Base-by-base conservation (phyloP, 2,797 vertebrate species). In the Gobionotothen gibberifrons region DNA sequence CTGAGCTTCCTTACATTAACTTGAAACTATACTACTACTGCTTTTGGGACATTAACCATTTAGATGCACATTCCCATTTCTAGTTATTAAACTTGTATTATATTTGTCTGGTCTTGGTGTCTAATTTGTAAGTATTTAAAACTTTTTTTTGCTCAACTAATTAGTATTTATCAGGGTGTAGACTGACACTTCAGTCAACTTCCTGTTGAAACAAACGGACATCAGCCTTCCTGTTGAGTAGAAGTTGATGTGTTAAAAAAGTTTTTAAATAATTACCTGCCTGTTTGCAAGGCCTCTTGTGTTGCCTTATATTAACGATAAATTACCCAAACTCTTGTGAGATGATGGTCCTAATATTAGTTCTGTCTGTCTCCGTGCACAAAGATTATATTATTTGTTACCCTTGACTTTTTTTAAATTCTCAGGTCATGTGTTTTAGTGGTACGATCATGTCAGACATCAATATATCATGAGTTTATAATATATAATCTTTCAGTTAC, bases 391-490 rank as follows among this genome's bases (percentile, higher is more conserved):
- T n/a, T 52, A 32, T 47, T 16, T 42, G 26, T 42, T 51, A 22
- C 43, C 12, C 42, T 10, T 16, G 32, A 48, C 32, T 14, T 60
- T 29, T 16, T 36, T 19, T 5, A 53, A 16, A 56, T 54, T 60
- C 69, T 80, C 70, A 70, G 62, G 53, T 49, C 1, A 19, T 64
- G 10, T 49, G 15, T 69, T 64, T 3, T 39, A 57, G 2, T 47
- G 14, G 10, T 76, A 72, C 16, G 1, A 42, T 63, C 40, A 26
- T 2, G 29, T 47, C 15, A 29, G 29, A 3, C 46, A 51, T 57
- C 0, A 9, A 6, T 16, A n/a, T 65, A 49, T 55, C 14, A 65
- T 51, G 29, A 44, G 39, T 53, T 40, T 52, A 39, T 26, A 26
- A 26, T 26, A 26, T 52, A 19, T 29, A 5, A 69, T 60, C 3